These are phyloP conservation scores for Caranx melampygus DNA, from an alignment of 2,113 vertebrate genomes.

Conservation along the genomic window DNA sequence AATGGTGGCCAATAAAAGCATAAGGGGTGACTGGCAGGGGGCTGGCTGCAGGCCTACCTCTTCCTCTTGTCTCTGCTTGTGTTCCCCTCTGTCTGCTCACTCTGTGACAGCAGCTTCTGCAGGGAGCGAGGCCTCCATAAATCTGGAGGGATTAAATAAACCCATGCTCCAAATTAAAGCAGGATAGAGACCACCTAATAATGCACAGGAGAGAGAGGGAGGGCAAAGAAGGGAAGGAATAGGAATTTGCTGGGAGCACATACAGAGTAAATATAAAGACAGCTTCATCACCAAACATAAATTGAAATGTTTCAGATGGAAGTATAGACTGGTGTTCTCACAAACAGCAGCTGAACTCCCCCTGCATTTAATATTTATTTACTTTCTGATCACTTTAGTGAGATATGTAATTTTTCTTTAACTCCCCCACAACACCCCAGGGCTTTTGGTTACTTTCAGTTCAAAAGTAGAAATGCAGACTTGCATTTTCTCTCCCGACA, in stretches of 20 bases:
- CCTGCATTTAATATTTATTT: conserved; percentile 53
- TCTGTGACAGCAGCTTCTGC: conserved; percentile 25
- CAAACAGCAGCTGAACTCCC: conserved; percentile 35
- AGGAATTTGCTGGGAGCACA: conserved; percentile 39
- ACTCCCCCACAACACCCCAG: conserved; percentile 1
- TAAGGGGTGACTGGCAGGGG: conserved; percentile 49
- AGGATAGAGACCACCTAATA: conserved; percentile 65
- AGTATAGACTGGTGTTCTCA: conserved; percentile 26
- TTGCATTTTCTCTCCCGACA: conserved; percentile 22
- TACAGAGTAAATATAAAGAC: conserved; percentile 24
- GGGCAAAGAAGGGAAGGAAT: background rate
- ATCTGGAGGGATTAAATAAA: conserved; percentile 71
- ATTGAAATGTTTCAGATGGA: conserved; percentile 19
- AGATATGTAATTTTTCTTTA: conserved; percentile 43
- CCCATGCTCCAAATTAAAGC: conserved; percentile 64
- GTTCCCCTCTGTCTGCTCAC: conserved; percentile 4
- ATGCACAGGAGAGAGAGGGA: conserved; percentile 39
- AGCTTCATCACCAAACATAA: conserved; percentile 42
- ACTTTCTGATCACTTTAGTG: conserved; percentile 49
- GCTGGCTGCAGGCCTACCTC: conserved; percentile 41
- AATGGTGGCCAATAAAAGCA: conserved; percentile 66
- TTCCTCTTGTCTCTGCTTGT: conserved; percentile 17
- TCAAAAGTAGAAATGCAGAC: conserved; percentile 21
- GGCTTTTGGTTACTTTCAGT: conserved; percentile 41
- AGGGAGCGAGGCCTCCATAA: conserved; percentile 40